Evolutionary conservation across 2,113 vertebrate genomes (phyloP).

Genomic region (Electrona antarctica): DNA sequence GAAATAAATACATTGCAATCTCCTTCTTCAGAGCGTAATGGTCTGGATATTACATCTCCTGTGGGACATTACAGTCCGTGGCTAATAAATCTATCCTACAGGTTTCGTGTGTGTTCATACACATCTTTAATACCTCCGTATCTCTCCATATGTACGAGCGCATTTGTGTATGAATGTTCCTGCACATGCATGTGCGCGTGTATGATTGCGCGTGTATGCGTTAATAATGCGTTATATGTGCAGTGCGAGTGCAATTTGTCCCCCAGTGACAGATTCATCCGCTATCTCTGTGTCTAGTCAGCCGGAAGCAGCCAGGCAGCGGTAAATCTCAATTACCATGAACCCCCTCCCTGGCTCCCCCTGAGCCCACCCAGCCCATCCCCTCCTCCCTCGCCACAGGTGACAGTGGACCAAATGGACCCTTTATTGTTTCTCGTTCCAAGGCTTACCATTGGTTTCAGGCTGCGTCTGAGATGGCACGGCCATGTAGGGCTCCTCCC

Average conservation of each 20-base stretch:
- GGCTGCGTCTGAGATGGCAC: constrained; percentile 96
- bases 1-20: constrained; percentile 76
- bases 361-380: background rate
- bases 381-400: constrained; percentile 75
- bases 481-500: constrained; percentile 93
- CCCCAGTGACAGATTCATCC: constrained; percentile 56
- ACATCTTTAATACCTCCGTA: too few species aligned
- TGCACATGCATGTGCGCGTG: constrained; percentile 5
- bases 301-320: constrained; percentile 89
- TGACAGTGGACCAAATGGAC: constrained; percentile 69
- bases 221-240: constrained; percentile 19
- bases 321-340: constrained; percentile 72
- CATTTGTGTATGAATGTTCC: background rate
- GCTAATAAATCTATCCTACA: constrained; percentile 72
- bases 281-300: constrained; percentile 67
- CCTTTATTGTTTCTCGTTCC: constrained; percentile 80
- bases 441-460: constrained; percentile 99
- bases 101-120: constrained; percentile 7
- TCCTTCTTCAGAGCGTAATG: constrained; percentile 68
- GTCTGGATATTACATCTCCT: constrained; percentile 77
- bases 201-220: constrained; percentile 26
- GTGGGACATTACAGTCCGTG: constrained; percentile 65
- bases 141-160: background rate
- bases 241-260: constrained; percentile 59
- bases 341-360: constrained; percentile 24